Base-by-base conservation (phyloP, 2,113 vertebrate species). In the Xenopus laevis region DNA sequence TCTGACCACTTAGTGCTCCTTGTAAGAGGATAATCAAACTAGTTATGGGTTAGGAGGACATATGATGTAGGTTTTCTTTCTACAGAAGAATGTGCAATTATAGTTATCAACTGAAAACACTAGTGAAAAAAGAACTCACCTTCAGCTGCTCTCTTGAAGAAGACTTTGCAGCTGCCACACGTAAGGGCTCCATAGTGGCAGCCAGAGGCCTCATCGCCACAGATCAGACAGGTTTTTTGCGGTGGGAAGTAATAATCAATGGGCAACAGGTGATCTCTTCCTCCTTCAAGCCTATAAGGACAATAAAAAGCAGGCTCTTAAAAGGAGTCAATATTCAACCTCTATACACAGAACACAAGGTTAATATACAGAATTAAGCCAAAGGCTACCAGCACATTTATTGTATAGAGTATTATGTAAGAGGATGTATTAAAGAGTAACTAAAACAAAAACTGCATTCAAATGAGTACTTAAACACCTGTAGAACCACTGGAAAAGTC, bases 121-220 rank as follows among this genome's bases (percentile, higher is more conserved):
- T 4, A 40, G 8, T 7, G 8, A 4, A 40, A 40, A 40, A 40
- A 40, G 33, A 40, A 50, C 10, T 86, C 94, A 98, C 97, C 97
- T 97, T 99, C 97, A 65, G 96, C 96, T 0, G 97, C 97, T 83
- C 97, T 89, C 87, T 98, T 99, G 89, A 99, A 99, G 91, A 99
- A 99, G 79, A 99, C 97, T 79, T 99, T 99, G 89, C 97, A 99
- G 91, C 97, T 99, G 64, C 97, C 97, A 33, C 97, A 99, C 5
- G 97, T 98, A 79, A 99, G 95, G 0, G 96, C 97, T 44, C 97
- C 97, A 0, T 99, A 99, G 81, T 99, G 97, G 83, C 96, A 99
- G 21, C 97, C 97, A 0, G 97, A 98, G 0, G 97, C 97, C 86
- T 99, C 97, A 40, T 99, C 97, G 0, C 96, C 94, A 74, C 97